Evolutionary conservation across 2,888 invertebrate genomes (phyloP), one percentile per base, ranked within the genome.

Genomic region (Synanthedon myopaeformis): DNA sequence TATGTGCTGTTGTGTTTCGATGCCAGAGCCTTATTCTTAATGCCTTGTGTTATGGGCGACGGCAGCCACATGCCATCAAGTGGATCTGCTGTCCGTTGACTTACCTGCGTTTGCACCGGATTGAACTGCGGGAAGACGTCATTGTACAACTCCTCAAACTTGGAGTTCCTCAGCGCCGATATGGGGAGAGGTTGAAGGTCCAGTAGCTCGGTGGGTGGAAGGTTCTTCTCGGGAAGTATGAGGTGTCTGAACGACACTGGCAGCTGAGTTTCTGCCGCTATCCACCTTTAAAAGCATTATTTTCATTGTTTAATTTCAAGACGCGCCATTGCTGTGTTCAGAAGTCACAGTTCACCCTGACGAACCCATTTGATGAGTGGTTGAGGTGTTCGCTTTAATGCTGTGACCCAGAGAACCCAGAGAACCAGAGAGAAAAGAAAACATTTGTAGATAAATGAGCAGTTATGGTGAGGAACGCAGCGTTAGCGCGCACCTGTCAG

Each of bases 231-330:
- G 0, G 99, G 99, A 48, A 99, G 82, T 62, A 99, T 96, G 52
- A 99, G 89, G 84, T 99, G 99, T 0, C 98, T 91, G 88, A 99
- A 99, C 0, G 98, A 98, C 0, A 99, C 97, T 0, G 99, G 99
- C 13, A 99, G 88, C 67, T 97, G 95, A 0, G 98, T 98, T 79
- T 98, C 98, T 0, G 97, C 94, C 0, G 96, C 97, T 76, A 96
- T 94, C 96, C 96, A 96, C 53, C 86, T 86, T 66, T n/a, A 52
- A 53, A 14, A 17, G 8, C 5, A 28, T 28, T 6, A 28, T 28
- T 28, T 28, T 28, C 8, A 8, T 28, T 8, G 12, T 1, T 2
- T 4, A 4, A 11, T 23, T 4, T 42, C 4, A 42, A 8, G 13
- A 42, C 45, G 6, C 3, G 4, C 1, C 4, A 23, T 23, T 2